Base-by-base conservation (phyloP, 1,140 invertebrate genomes). In the Epicauta chinensis region DNA sequence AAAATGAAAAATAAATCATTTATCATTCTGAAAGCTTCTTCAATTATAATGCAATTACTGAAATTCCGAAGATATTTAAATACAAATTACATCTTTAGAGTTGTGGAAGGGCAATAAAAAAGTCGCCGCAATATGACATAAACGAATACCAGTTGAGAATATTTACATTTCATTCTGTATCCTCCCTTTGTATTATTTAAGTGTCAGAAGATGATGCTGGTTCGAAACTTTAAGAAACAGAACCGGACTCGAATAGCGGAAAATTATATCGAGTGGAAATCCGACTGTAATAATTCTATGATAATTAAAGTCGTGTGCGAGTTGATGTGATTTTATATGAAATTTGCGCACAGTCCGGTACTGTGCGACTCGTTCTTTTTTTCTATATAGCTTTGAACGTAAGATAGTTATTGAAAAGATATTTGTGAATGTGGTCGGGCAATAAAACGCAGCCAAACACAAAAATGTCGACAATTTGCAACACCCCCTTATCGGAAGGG, bases 371-470 rank as follows among this genome's bases (percentile, higher is more conserved):
- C 36, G 14, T 16, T 50, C n/a, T 50, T 40, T 50, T 41, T 39
- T 37, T 32, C 4, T 23, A 23, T 7, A 23, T 7, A 23, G 23
- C 4, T 23, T 23, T 35, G 30, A 31, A 31, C 15, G 15, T 42
- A 51, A 51, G 49, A 43, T n/a, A 41, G 51, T 46, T 54, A 55
- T 54, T 36, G 46, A 44, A 35, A 51, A 51, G 47, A 54, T 54
- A 58, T 58, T 54, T 36, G 52, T 43, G 51, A 58, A 48, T 41
- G 42, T 48, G 47, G 15, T 44, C n/a, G 35, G 46, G 56, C 46
- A 41, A 58, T 58, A 58, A 58, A 58, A 58, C 34, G 56, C 56
- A 58, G 56, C 54, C 56, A 51, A 46, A 51, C 52, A 55, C 52
- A 58, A 54, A 54, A 54, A 51, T 58, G 52, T 50, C 48, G 47